Base-by-base conservation (phyloP, 1,140 invertebrate species). In the Archegozetes longisetosus region DNA sequence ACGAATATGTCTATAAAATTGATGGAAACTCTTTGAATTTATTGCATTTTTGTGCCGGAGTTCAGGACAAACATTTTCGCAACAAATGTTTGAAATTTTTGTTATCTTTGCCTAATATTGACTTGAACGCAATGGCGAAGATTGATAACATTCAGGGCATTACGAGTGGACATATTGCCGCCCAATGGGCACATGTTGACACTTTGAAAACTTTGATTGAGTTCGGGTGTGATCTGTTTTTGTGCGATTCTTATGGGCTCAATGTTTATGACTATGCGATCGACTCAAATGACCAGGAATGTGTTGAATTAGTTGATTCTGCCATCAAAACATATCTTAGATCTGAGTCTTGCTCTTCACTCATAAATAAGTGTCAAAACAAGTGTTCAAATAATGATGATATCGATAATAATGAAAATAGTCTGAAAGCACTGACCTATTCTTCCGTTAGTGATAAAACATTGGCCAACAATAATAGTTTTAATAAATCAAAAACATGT, bases 241-340 rank as follows among this genome's bases (percentile, higher is more conserved):
- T 51, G 13, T 58, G 57, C 24, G 57, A 58, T 51, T 58, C n/a
- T 17, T 28, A 51, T 58, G 57, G 57, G 17, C 25, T 50, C 26
- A 58, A 27, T 58, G 57, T 51, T 3, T 25, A 51, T 23, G 57
- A 58, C 24, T 58, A 51, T 49, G 57, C 57, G n/a, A 9, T 14
- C 2, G 50, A 58, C 20, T 13, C 9, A 12, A 53, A 28, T n/a
- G 49, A 58, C 27, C 4, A 32, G 17, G n/a, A 50, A 58, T 24
- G 26, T 12, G 17, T 51, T 29, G 6, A 51, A 32, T 12, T 58
- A 6, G 26, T 58, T 53, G 47, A 58, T 12, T 3, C 2, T 3
- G 52, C 9, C 2, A 49, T 58, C 32, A 12, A 25, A n/a, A 53
- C 49, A 40, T 58, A 20, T 46, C 22, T 51, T 58, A n/a, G 26